Conservation (phyloP, 2,113 vertebrate genomes). For the Cynoglossus semilaevis region DNA sequence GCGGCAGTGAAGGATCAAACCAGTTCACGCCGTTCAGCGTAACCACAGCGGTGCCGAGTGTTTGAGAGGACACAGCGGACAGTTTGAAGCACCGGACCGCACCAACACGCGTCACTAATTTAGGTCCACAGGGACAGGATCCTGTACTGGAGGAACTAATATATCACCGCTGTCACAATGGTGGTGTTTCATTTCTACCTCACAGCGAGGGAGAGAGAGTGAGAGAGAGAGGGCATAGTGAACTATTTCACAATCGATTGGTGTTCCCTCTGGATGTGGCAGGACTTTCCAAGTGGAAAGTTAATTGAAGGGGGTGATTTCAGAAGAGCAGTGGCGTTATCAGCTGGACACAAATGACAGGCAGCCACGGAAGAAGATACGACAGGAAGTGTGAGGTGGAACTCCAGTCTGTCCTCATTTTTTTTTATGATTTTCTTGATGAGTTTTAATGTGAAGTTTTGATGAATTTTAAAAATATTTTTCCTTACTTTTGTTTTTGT, state of each 20-base stretch:
- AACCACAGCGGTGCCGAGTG: conserved; percentile 5
- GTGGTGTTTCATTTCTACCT: conserved; percentile 59
- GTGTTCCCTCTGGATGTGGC: conserved; percentile 29
- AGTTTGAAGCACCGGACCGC: conserved; percentile 10
- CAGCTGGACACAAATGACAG: conserved; percentile 6
- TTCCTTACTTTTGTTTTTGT: no score
- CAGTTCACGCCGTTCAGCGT: not conserved
- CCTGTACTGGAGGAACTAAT: conserved; percentile 43
- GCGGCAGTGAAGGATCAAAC: no score
- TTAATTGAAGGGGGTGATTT: conserved; percentile 54
- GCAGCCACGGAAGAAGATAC: not conserved
- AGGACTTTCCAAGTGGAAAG: conserved; percentile 35
- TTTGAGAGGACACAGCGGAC: conserved; percentile 10
- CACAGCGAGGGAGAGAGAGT: conserved; percentile 22
- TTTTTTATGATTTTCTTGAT: not conserved
- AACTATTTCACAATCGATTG: conserved; percentile 61
- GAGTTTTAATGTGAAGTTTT: not conserved
- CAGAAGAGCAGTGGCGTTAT: conserved; percentile 13
- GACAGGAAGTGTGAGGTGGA: not conserved
- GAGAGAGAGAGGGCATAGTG: conserved; percentile 37
- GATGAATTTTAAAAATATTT: no score
- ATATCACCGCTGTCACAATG: conserved; percentile 54
- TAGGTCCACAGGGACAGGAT: conserved; percentile 29
- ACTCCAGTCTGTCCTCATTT: not conserved
- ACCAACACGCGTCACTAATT: conserved; percentile 19